phyloP scores from a whole-genome alignment of 1,140 invertebrate species.

The Trichoplusia ni region DNA sequence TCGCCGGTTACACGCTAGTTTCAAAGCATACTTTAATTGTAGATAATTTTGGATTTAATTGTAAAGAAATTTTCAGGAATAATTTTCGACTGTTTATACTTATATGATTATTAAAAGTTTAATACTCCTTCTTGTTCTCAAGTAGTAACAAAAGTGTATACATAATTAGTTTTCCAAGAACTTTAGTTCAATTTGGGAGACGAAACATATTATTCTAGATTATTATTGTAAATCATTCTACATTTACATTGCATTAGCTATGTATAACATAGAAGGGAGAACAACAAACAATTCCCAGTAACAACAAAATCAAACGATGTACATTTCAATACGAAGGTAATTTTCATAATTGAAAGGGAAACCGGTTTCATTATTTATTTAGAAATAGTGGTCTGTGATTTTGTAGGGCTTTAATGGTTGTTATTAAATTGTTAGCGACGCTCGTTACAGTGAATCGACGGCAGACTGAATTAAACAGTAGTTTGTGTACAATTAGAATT shows the following conservation, averaged over 20 bases:
- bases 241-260: slow-evolving; percentile 11
- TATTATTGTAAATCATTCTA: slow-evolving; percentile 17
- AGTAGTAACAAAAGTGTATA: no score
- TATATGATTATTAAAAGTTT: no score
- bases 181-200: no score
- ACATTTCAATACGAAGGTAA: slow-evolving; percentile 7
- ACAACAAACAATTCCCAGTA: slow-evolving; percentile 9
- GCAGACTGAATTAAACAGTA: slow-evolving; percentile 4
- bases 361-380: slow-evolving; percentile 31
- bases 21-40: no score
- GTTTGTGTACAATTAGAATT: neutral
- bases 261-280: slow-evolving; percentile 7
- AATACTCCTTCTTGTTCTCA: no score
- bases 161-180: no score
- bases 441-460: slow-evolving; percentile 7
- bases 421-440: slow-evolving; percentile 7
- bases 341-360: slow-evolving; percentile 35
- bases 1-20: no score
- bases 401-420: slow-evolving; percentile 17
- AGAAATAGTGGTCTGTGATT: slow-evolving; percentile 15
- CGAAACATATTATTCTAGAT: no score
- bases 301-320: slow-evolving; percentile 25
- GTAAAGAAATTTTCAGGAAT: no score
- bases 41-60: no score
- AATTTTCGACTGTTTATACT: no score